Percentiles rank a stretch among this genome's conserved stretches.
These are phyloP conservation scores for Hydra vulgaris DNA, from an alignment of 30 jellyfish, hydroid and myxozoan genomes.

Conservation along the genomic window DNA sequence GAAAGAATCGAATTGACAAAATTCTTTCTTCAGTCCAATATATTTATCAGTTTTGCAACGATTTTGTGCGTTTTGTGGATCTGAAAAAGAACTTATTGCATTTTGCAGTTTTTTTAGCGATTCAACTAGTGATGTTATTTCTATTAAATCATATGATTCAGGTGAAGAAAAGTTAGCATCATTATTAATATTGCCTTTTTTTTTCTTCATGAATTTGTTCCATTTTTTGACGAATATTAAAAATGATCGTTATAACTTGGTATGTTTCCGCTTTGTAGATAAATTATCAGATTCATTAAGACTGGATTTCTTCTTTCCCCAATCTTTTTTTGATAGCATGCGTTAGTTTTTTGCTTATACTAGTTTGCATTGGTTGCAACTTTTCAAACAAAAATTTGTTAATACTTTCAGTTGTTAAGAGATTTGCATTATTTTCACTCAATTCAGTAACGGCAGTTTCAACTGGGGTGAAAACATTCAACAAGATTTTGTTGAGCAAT, in stretches of 20 bases:
- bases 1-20: background rate
- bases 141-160: too few species aligned
- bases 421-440: background rate
- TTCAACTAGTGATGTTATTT: too few species aligned
- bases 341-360: background rate
- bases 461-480: background rate
- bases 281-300: too few species aligned
- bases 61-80: background rate
- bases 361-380: background rate
- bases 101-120: too few species aligned
- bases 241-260: too few species aligned
- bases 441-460: background rate
- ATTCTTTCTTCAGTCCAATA: background rate
- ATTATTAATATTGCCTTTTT: too few species aligned
- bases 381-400: background rate
- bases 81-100: too few species aligned
- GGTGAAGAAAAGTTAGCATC: too few species aligned
- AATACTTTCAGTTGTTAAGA: background rate
- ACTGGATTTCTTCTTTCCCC: background rate
- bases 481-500: background rate
- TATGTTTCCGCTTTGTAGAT: too few species aligned
- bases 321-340: background rate
- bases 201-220: too few species aligned
- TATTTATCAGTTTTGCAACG: background rate
- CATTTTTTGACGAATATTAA: too few species aligned